Base-by-base conservation (phyloP, 2,113 vertebrate genomes). In the Octodon degus region DNA sequence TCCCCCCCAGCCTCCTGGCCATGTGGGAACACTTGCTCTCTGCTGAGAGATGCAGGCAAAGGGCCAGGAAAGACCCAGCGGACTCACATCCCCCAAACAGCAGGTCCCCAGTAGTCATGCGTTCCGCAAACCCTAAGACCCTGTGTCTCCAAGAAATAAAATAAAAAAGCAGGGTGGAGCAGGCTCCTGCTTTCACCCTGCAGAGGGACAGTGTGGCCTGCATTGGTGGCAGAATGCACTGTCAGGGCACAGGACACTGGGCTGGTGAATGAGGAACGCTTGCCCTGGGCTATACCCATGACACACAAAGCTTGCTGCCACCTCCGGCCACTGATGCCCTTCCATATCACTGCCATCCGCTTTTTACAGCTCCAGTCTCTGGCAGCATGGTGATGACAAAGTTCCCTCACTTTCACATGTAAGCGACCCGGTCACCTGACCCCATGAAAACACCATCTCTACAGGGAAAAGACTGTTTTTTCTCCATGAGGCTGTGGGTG, bases 401-500 rank as follows among this genome's bases (percentile, higher is more conserved):
- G 85, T 74, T 93, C 86, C 14, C 74, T 93, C 37, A 76, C 17
- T 81, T 81, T 96, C 90, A 93, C 87, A 79, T 20, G 95, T 97
- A 85, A 95, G 94, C 91, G 97, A 96, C 94, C 83, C 93, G 92
- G 94, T 96, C 68, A 85, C 87, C 12, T 63, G 86, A 97, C 90
- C 93, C 94, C 68, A 97, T 98, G 90, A 97, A 94, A 97, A 96
- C 93, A 93, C 74, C 80, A 92, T 97, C 96, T 90, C 25, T 27
- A 98, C 96, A 87, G 95, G 16, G 4, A 50, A 50, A 74, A 30
- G 40, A 47, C 43, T 43, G 12, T 13, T 10, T 34, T 19, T 16
- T 10, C 30, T 55, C 92, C 97, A 79, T 60, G 74, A 70, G 84
- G 60, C 89, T 96, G 67, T 95, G 58, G 80, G 67, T 14, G 13